Base-by-base conservation (phyloP, 2,888 invertebrate species). In the Beris morrisii region DNA sequence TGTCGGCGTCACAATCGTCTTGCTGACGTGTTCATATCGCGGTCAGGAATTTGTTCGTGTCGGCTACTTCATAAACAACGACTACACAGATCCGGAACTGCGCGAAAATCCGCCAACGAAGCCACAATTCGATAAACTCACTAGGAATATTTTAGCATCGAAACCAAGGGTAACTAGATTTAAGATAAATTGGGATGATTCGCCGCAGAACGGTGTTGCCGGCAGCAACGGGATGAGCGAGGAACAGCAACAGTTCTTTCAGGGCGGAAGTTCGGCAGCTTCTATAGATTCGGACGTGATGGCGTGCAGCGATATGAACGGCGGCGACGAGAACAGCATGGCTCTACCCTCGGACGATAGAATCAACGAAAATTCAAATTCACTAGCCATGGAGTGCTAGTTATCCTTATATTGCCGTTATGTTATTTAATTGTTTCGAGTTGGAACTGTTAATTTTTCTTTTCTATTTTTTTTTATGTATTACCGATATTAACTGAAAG, bases 11-110 rank as follows among this genome's bases (percentile, higher is more conserved):
- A 98, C 98, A 0, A 97, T 99, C 1, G 95, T 99, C 0, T 82
- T 99, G 13, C 82, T 99, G 57, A 97, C 97, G 2, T 97, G 97
- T 81, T 93, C 94, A 0, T 98, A 97, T 77, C 84, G 92, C 72
- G 87, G 88, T 7, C 96, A 92, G 77, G 97, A 97, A 81, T 99
- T 99, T 79, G 95, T 98, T 3, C 86, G 98, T 68, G 96, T 99
- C 3, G 99, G 98, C 3, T 99, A 98, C 80, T 99, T 97, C 78
- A 97, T 99, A 66, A 97, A 97, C 77, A 98, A 97, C 76, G 97
- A 97, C 77, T 99, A 99, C 77, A 87, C 85, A 4, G 97, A 97
- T 74, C 91, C 91, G 0, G 97, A 98, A 76, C 82, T 98, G 72
- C 86, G 91, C 58, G 97, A 98, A 79, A 97, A 95, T 79, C 95